phyloP scores from a whole-genome alignment of 2,888 invertebrate species.

The Chymomyza caudatula region DNA sequence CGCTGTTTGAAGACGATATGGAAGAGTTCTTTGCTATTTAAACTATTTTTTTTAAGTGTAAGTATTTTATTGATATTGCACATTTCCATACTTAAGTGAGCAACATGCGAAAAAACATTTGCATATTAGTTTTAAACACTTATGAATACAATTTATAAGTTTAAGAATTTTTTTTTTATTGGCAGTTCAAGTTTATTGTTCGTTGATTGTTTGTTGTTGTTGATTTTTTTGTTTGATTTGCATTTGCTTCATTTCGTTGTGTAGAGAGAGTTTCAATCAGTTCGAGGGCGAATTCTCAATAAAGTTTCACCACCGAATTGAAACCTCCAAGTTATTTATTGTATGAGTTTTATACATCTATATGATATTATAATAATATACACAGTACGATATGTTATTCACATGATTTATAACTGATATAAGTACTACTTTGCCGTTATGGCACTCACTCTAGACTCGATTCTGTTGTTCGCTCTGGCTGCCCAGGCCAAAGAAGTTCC shows the following conservation, averaged over 20 bases:
- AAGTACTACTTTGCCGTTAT: background rate
- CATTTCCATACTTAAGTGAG: background rate
- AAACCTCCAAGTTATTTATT: slow-evolving; percentile 4
- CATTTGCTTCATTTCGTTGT: background rate
- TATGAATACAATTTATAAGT: background rate
- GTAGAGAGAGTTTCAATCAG: background rate
- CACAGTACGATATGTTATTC: slow-evolving; percentile 57
- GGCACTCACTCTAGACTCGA: background rate
- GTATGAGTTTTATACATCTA: background rate
- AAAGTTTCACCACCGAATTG: background rate
- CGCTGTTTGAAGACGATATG: background rate
- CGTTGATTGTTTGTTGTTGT: slow-evolving; percentile 8
- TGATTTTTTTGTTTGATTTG: slow-evolving; percentile 3
- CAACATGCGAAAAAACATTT: background rate
- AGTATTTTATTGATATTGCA: background rate
- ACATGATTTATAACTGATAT: slow-evolving; percentile 28
- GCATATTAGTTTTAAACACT: background rate
- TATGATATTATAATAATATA: background rate
- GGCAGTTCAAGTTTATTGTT: background rate
- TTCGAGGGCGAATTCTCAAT: background rate
- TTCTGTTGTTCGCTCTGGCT: slow-evolving; percentile 29
- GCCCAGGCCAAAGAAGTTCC: slow-evolving; percentile 66
- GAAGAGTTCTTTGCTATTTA: slow-evolving; percentile 3
- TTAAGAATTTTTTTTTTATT: background rate
- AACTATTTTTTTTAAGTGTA: background rate